A percentile compares a stretch with the other conserved stretches of the same genome.
These are phyloP conservation scores for Neopipo cinnamomea DNA, from an alignment of 2,113 vertebrate genomes.

Conservation along the genomic window DNA sequence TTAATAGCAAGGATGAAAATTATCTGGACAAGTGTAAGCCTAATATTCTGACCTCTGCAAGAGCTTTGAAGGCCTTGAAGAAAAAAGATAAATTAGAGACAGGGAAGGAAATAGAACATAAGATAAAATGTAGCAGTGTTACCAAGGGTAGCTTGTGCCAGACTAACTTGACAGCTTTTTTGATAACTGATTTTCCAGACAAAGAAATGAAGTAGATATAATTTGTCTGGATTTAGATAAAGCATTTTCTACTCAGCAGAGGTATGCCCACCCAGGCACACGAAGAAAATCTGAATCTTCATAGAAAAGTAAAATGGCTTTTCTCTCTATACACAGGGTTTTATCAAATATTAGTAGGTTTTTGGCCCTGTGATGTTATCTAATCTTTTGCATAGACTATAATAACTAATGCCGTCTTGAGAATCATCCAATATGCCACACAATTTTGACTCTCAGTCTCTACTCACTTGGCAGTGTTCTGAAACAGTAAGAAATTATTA, in stretches of 20 bases:
- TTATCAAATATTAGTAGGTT: not conserved
- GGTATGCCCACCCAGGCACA: not conserved
- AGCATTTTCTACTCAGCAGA: not conserved
- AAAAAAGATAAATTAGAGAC: conserved; percentile 34
- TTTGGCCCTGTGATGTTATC: not conserved
- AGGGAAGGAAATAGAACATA: conserved; percentile 27
- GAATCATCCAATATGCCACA: not conserved
- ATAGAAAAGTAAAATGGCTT: not conserved
- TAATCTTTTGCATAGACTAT: not conserved
- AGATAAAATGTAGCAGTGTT: conserved; percentile 4
- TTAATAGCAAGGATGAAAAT: conserved; percentile 31
- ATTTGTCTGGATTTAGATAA: conserved; percentile 32
- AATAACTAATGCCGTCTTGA: not conserved
- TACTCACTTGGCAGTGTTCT: not conserved
- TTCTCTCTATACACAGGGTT: not conserved
- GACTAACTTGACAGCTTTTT: conserved; percentile 22
- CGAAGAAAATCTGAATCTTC: not conserved
- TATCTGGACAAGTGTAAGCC: not conserved
- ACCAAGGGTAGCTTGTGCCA: not conserved
- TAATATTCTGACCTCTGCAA: conserved; percentile 37
- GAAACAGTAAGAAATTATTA: not conserved
- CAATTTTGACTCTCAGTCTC: not conserved
- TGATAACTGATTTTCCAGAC: conserved; percentile 26
- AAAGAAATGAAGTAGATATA: conserved; percentile 35
- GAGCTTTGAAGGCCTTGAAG: conserved; percentile 20